Conservation (phyloP, 2,888 invertebrate species). For the Elegia similella region DNA sequence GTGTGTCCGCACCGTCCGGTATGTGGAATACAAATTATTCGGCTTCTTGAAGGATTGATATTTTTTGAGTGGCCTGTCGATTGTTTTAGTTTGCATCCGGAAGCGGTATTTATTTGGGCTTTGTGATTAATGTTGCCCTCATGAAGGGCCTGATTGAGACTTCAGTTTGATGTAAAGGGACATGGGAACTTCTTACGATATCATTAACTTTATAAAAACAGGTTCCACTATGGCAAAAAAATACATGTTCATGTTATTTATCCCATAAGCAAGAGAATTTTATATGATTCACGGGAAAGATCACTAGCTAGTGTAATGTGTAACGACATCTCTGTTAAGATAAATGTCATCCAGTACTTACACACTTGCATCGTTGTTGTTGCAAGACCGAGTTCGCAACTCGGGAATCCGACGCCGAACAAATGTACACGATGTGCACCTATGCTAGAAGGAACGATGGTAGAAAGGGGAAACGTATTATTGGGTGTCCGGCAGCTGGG, state of each 20-base stretch:
- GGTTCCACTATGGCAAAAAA: not conserved
- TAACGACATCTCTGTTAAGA: too few relatives aligned
- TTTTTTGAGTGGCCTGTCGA: slow-evolving; percentile 39
- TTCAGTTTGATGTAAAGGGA: slow-evolving; percentile 21
- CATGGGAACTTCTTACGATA: slow-evolving; percentile 7
- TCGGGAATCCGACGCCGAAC: too few relatives aligned
- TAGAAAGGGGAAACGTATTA: too few relatives aligned
- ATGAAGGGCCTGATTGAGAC: slow-evolving; percentile 35
- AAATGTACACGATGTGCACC: too few relatives aligned
- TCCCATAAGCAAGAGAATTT: not conserved
- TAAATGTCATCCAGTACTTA: too few relatives aligned
- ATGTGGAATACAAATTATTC: slow-evolving; percentile 48
- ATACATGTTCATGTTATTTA: not conserved
- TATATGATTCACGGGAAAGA: too few relatives aligned
- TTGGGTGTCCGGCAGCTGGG: too few relatives aligned
- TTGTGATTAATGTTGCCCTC: slow-evolving; percentile 43
- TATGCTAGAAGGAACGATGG: too few relatives aligned
- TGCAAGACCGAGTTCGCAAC: too few relatives aligned
- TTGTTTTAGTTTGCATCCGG: slow-evolving; percentile 45
- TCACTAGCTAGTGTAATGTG: too few relatives aligned
- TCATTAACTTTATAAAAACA: slow-evolving; percentile 2
- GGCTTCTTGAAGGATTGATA: slow-evolving; percentile 44
- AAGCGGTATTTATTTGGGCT: slow-evolving; percentile 40
- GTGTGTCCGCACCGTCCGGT: slow-evolving; percentile 36
- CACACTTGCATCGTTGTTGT: too few relatives aligned